Evolutionary conservation across 2,888 invertebrate genomes (phyloP).

Genomic region (Xestia c-nigrum): DNA sequence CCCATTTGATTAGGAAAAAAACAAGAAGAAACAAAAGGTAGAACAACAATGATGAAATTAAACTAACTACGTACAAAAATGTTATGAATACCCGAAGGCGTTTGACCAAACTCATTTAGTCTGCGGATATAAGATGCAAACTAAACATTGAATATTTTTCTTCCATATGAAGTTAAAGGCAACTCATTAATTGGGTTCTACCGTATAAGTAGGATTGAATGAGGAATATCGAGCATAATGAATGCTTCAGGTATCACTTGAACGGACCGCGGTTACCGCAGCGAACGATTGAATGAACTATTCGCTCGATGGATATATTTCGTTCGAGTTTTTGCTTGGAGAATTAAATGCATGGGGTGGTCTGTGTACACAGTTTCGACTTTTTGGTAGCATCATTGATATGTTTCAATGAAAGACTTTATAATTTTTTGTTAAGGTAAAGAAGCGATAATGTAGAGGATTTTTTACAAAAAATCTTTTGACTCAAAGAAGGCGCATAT

Average conservation of each 20-base stretch:
- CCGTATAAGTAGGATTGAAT: conserved; percentile 32
- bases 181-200: conserved; percentile 54
- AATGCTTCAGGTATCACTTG: conserved; percentile 55
- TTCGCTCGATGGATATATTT: conserved; percentile 30
- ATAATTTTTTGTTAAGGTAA: not conserved
- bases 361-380: not conserved
- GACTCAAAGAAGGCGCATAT: not conserved
- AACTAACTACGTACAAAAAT: conserved; percentile 23
- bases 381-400: not conserved
- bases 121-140: conserved; percentile 43
- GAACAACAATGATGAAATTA: conserved; percentile 30
- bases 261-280: conserved; percentile 42
- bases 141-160: conserved; percentile 55
- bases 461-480: too few species aligned
- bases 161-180: conserved; percentile 48
- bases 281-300: conserved; percentile 49
- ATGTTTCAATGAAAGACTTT: not conserved
- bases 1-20: conserved; percentile 7
- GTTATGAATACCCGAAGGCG: conserved; percentile 45
- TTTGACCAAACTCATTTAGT: conserved; percentile 50
- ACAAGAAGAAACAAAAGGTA: conserved; percentile 7
- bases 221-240: conserved; percentile 50
- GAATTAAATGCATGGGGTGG: conserved; percentile 33
- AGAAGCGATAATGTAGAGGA: too few species aligned
- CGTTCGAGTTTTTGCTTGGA: conserved; percentile 28